Percentiles rank a stretch among this genome's conserved stretches.
Evolutionary conservation across 1,140 invertebrate species (phyloP).

Genomic region (Zaprionus kolodkinae): DNA sequence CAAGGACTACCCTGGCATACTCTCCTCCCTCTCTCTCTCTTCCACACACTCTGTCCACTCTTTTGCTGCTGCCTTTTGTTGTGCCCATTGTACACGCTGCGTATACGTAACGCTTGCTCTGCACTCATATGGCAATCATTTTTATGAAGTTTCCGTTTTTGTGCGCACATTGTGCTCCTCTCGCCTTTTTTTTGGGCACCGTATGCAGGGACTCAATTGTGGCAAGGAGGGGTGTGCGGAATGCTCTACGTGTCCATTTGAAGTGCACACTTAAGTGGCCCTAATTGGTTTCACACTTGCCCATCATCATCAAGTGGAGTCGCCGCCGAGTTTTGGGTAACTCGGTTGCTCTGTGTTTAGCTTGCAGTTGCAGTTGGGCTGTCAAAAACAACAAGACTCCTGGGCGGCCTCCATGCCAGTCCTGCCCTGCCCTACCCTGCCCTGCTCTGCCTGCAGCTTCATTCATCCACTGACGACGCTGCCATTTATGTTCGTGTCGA

Average conservation of each 20-base stretch:
- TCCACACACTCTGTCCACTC: neutral
- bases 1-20: conserved; percentile 17
- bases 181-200: conserved; percentile 28
- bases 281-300: conserved; percentile 79
- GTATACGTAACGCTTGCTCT: conserved; percentile 67
- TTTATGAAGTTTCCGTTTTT: conserved; percentile 51
- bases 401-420: conserved; percentile 10
- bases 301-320: conserved; percentile 66
- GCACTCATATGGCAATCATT: conserved; percentile 60
- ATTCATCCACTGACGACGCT: conserved; percentile 48
- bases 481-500: conserved; percentile 61
- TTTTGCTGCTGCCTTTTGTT: conserved; percentile 54
- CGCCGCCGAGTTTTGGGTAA: conserved; percentile 39
- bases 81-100: conserved; percentile 63
- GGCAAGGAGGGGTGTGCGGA: neutral
- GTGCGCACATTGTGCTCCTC: conserved; percentile 12
- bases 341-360: conserved; percentile 33
- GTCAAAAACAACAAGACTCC: conserved; percentile 52
- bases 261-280: conserved; percentile 79
- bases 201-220: neutral
- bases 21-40: neutral
- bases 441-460: conserved; percentile 38
- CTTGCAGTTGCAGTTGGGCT: conserved; percentile 16
- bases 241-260: conserved; percentile 59
- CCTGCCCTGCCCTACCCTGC: conserved; percentile 14